Percentiles rank a stretch among this genome's conserved stretches.
Evolutionary conservation across 2,888 invertebrate genomes (phyloP).

Genomic region (Ophioninae sp.): DNA sequence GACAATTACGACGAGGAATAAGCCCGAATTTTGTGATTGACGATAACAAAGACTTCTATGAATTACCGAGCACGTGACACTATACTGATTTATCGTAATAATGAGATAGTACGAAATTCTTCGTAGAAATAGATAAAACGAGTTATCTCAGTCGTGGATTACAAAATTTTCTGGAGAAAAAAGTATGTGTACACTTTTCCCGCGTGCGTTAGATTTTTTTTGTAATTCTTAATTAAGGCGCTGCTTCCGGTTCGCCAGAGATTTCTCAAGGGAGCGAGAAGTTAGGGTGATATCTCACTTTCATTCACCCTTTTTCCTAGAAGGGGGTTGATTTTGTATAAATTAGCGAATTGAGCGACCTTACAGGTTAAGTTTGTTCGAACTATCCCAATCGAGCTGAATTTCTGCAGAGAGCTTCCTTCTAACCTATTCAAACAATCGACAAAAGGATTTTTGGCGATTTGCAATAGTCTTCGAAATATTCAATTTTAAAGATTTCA

Average conservation of each 20-base stretch:
- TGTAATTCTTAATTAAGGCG: too few species aligned
- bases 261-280: neutral
- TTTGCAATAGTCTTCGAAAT: too few species aligned
- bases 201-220: too few species aligned
- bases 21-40: neutral
- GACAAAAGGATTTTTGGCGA: too few species aligned
- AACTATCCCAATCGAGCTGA: too few species aligned
- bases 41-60: conserved; percentile 2
- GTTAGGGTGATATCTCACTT: neutral
- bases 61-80: neutral
- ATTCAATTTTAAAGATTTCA: too few species aligned
- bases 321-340: neutral
- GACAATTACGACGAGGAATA: conserved; percentile 6
- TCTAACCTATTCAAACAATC: too few species aligned
- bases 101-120: conserved; percentile 1
- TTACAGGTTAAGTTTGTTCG: neutral
- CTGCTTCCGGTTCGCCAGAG: too few species aligned
- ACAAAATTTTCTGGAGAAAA: neutral
- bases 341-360: neutral
- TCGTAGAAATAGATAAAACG: neutral
- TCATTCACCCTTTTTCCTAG: neutral
- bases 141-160: neutral
- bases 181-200: too few species aligned
- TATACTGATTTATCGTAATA: neutral
- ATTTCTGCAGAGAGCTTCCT: too few species aligned